Base-by-base conservation (phyloP, 1,140 invertebrate genomes). In the Drosophila parvula region DNA sequence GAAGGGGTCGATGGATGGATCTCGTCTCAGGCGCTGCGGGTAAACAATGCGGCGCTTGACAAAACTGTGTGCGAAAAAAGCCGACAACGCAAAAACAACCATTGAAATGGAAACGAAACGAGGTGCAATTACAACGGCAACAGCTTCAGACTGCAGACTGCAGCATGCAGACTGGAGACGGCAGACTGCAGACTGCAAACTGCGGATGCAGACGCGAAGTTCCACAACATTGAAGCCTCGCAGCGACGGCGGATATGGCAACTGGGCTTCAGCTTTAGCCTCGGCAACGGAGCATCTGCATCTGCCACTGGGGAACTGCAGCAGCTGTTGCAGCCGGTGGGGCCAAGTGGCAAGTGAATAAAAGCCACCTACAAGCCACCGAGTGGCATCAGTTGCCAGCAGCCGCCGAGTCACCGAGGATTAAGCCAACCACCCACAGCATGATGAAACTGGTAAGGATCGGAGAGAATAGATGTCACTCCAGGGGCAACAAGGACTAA, bases 391-490 rank as follows among this genome's bases (percentile, higher is more conserved):
- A 91, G 89, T 91, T 83, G 84, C 76, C 90, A 74, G 78, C 61
- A 70, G 74, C 70, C 69, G 76, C 41, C 74, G 68, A 77, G 57
- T 22, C 34, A 57, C 40, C 44, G 50, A 74, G 74, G 55, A 83
- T 59, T 61, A 62, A 56, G 22, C 36, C 55, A 73, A 34, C n/a
- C 53, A 50, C 41, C 60, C 67, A 70, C 47, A 83, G 64, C 1
- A 90, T 90, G 88, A 53, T 90, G 44, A 90, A 90, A 73, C 45
- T 91, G 90, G 90, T 91, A 78, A 91, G 90, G 67, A 67, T 60
- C 11, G 0, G 10, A 38, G 38, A 8, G 11, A 36, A 53, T 22
- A 32, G 12, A 22, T 41, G 27, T 2, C 36, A 0, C 27, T 16
- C 12, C 2, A 44, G 5, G n/a, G 28, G 5, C 36, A 22, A 34